phyloP scores from a whole-genome alignment of 2,113 vertebrate genomes.

The Zapus hudsonius region DNA sequence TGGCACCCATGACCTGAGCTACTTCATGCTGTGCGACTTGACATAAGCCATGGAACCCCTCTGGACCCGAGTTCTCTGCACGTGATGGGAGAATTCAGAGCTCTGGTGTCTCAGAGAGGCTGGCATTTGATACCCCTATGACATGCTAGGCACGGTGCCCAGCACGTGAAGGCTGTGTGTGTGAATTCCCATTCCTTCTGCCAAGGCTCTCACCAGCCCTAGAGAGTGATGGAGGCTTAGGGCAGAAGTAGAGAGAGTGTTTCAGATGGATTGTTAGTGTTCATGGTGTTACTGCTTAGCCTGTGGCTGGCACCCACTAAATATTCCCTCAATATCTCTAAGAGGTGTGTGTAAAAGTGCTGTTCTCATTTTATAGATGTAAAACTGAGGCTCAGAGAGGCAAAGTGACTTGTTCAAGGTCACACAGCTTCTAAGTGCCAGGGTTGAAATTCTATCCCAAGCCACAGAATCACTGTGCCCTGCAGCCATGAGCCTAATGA shows the following conservation, averaged over 20 bases:
- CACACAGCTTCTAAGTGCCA: slow-evolving; percentile 1
- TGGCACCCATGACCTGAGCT: background rate
- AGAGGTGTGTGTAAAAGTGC: background rate
- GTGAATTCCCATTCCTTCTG: background rate
- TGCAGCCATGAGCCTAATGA: background rate
- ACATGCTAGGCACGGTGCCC: background rate
- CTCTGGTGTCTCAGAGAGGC: background rate
- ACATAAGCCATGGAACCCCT: background rate
- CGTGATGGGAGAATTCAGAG: background rate
- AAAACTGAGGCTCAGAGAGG: background rate
- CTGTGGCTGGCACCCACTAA: background rate
- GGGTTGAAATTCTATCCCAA: background rate
- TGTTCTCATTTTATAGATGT: background rate
- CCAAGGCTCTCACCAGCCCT: background rate
- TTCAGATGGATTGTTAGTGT: background rate
- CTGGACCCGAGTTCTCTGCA: background rate
- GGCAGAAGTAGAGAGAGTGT: background rate
- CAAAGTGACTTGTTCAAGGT: background rate
- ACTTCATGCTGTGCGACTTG: background rate
- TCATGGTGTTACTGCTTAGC: accelerated
- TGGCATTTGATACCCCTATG: background rate
- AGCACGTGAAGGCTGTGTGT: background rate
- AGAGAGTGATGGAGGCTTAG: background rate
- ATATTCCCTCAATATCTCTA: background rate
- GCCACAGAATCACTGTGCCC: background rate